Evolutionary conservation across 1,140 invertebrate genomes (phyloP), one percentile per base, ranked within the genome.

Genomic region (Euura lappo): DNA sequence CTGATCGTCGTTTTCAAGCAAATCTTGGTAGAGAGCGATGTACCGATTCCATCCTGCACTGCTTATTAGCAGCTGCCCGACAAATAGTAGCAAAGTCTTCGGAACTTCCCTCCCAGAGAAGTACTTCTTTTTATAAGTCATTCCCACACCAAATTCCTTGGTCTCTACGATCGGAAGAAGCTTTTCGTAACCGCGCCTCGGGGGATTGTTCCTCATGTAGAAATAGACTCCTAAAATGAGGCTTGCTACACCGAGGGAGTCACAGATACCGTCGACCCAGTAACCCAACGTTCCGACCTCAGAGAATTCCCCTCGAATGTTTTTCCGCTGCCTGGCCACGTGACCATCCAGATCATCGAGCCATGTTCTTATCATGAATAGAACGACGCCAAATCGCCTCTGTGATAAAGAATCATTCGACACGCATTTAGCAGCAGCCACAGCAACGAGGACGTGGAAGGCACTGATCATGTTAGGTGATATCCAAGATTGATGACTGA

Each of bases 21-120:
- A 85, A 75, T 93, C 90, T 77, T 95, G 93, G 80, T 95, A 96
- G 1, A 93, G 81, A 68, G 91, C 91, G 78, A 95, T 94, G 74
- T 94, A 95, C 8, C 93, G 90, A 87, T 96, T 95, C 94, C 94
- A 96, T 3, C 91, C 91, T 74, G 91, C 86, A 5, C 93, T 94
- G 69, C 92, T 93, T 1, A 95, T 79, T 45, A 94, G 78, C 76
- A 95, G 86, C 79, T 94, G 93, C 3, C 92, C 90, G 13, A 90
- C 90, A 72, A 94, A 92, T 75, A 92, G 89, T 11, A 91, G 82
- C 44, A 94, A 84, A 69, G 93, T 92, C 51, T 60, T 60, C 75
- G 90, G 89, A 1, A 91, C 85, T 7, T 93, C 90, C 78, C 91
- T 91, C 64, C 90, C 89, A 11, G 89, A 75, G 89, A 6, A 90